Conservation (phyloP, 2,797 vertebrate genomes). For the Xenops minutus region DNA sequence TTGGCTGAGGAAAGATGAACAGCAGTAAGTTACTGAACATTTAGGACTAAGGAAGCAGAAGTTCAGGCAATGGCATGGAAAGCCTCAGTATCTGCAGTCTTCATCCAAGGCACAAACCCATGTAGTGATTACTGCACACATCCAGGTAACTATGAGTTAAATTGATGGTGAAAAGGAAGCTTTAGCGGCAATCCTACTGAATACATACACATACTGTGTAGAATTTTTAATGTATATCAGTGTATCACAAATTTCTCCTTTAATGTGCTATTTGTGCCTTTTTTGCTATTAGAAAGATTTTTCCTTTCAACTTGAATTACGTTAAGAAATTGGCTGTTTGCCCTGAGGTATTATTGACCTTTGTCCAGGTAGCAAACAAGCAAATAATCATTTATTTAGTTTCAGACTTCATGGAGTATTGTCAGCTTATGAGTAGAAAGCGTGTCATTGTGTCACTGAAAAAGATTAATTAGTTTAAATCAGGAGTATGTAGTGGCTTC, state of each 20-base stretch:
- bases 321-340: neutral
- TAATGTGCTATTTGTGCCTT: neutral
- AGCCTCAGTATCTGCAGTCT: neutral
- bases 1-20: neutral
- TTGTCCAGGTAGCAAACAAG: neutral
- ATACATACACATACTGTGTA: rapidly evolving
- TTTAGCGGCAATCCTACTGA: neutral
- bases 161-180: neutral
- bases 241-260: neutral
- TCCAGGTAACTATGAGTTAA: neutral
- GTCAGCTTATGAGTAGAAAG: neutral
- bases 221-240: neutral
- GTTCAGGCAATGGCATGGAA: neutral
- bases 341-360: neutral
- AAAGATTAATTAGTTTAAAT: constrained; percentile 19
- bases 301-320: neutral
- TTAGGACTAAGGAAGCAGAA: neutral
- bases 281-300: neutral
- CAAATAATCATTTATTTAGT: neutral
- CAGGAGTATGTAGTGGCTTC: neutral
- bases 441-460: neutral
- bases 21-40: neutral
- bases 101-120: neutral
- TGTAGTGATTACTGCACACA: neutral
- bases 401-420: neutral